Base-by-base conservation (phyloP, 1,140 invertebrate species). In the Pemphigus obesinymphae region DNA sequence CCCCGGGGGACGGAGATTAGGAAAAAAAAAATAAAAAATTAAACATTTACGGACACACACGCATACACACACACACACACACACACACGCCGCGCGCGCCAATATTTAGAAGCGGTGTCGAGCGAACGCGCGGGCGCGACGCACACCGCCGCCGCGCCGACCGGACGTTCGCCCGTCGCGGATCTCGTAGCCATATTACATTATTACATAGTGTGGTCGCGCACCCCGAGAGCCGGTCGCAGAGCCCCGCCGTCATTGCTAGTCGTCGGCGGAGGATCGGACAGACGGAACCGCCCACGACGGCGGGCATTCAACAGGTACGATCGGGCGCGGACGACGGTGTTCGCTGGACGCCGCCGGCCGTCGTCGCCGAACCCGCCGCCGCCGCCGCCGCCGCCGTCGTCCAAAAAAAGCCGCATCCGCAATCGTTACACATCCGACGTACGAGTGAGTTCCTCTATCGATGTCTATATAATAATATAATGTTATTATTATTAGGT, bases 301-400 rank as follows among this genome's bases (percentile, higher is more conserved):
- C 76, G 76, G 37, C 76, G 34, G 53, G n/a, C 75, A 61, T 53
- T 76, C 73, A 76, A 76, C 73, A 58, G 73, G 73, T 58, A 20
- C 37, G 34, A 78, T 8, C 50, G 50, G 55, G n/a, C 76, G 76
- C 34, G 55, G 76, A 43, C 76, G 53, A 70, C 40, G 68, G 68
- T 2, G 40, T 70, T 23, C 50, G 55, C 4, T 26, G 73, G 76
- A 63, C 76, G 34, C 8, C 55, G 55, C 1, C 73, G 50, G 15
- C n/a, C 34, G 34, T 17, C 43, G 15, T 37, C 40, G 8, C 43
- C n/a, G 48, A 7, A 45, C 0, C 20, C 29, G 1, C 72, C 45
- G 43, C 31, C 72, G 20, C n/a, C 3, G 20, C 40, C 37, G 66
- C 26, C 29, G 53, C 34, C 75, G 13, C 20, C 20, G 34, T 17